phyloP scores from a whole-genome alignment of 2,113 vertebrate species.

The Nothoprocta perdicaria region DNA sequence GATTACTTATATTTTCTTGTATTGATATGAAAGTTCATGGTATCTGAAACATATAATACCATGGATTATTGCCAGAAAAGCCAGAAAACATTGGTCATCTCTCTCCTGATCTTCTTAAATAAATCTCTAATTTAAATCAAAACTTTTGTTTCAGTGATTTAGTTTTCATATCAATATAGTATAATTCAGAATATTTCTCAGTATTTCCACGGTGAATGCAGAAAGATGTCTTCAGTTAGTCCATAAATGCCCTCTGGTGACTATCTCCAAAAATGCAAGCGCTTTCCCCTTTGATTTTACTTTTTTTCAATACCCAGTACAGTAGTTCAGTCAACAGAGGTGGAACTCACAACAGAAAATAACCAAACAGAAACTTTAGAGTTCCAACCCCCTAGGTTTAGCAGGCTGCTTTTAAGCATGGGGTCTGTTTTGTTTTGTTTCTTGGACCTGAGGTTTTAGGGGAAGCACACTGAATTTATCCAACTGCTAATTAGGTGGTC shows the following conservation, averaged over 20 bases:
- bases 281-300: neutral
- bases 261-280: conserved; percentile 78
- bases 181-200: conserved; percentile 44
- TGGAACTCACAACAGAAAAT: neutral
- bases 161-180: conserved; percentile 41
- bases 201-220: conserved; percentile 55
- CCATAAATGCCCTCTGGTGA: conserved; percentile 86
- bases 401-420: neutral
- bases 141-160: conserved; percentile 41
- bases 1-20: neutral
- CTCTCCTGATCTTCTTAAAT: neutral
- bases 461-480: neutral
- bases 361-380: neutral
- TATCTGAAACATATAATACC: neutral
- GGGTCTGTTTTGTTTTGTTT: neutral
- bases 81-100: conserved; percentile 4
- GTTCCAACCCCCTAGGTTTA: neutral
- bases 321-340: neutral
- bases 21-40: neutral
- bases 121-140: conserved; percentile 12
- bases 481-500: neutral
- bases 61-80: neutral
- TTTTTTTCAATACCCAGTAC: neutral
- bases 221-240: conserved; percentile 75
- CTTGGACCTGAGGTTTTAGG: neutral